Conservation (phyloP, 2,797 vertebrate species). For the Pangasius sanitwongsei region DNA sequence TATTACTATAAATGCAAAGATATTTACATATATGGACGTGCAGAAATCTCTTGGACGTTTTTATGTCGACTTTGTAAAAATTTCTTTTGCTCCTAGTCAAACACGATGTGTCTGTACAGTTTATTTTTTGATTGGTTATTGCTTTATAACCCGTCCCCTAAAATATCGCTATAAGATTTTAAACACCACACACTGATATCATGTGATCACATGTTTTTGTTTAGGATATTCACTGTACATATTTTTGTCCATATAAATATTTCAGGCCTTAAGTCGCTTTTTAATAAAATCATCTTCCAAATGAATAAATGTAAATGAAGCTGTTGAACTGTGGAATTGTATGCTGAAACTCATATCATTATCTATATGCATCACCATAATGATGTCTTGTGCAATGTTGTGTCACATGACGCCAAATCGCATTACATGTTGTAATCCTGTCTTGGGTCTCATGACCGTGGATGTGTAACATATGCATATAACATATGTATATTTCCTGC, state of each 20-base stretch:
- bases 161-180: not conserved
- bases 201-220: not conserved
- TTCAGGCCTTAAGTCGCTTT: not conserved
- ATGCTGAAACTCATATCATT: not conserved
- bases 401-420: not conserved
- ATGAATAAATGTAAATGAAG: not conserved
- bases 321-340: constrained; percentile 5
- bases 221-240: not conserved
- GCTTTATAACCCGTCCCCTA: not conserved
- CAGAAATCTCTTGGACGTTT: no score
- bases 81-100: no score
- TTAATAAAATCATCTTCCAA: not conserved
- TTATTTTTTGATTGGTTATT: not conserved
- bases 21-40: not conserved
- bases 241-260: not conserved
- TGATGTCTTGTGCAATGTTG: constrained; percentile 19
- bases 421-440: not conserved
- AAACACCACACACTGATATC: not conserved
- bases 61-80: no score
- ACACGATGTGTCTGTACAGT: not conserved
- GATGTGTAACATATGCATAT: constrained; percentile 10
- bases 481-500: not conserved
- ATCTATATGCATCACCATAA: constrained; percentile 3
- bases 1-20: not conserved
- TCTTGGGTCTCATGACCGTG: not conserved